Conservation (phyloP, 2,113 vertebrate genomes). For the Tor tambroides region DNA sequence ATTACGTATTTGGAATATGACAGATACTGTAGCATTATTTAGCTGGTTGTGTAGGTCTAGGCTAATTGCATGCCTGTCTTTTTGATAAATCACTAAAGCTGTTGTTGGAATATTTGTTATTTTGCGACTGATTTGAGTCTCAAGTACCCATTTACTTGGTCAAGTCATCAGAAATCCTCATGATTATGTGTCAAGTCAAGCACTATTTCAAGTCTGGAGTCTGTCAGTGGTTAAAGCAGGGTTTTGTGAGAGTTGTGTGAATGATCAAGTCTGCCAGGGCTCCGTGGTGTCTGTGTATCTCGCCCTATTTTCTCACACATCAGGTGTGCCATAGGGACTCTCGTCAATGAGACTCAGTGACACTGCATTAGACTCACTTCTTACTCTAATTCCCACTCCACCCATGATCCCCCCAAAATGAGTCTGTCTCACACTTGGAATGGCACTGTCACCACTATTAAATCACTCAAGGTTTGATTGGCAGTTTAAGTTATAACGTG, state of each 20-base stretch:
- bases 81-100: constrained; percentile 26
- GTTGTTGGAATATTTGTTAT: not conserved
- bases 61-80: constrained; percentile 24
- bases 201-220: not conserved
- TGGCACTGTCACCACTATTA: not conserved
- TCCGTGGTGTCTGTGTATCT: constrained; percentile 42
- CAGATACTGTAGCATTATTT: constrained; percentile 26
- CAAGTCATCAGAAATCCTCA: not conserved
- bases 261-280: constrained; percentile 43
- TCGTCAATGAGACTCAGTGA: constrained; percentile 56
- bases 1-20: constrained; percentile 13
- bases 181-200: not conserved
- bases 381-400: constrained; percentile 52
- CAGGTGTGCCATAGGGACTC: constrained; percentile 52
- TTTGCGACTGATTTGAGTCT: not conserved
- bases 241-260: constrained; percentile 49
- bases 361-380: constrained; percentile 59
- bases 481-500: not conserved
- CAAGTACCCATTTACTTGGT: not conserved
- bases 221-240: not conserved
- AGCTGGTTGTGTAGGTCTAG: constrained; percentile 3
- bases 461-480: constrained; percentile 42
- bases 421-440: constrained; percentile 53
- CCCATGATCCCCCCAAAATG: constrained; percentile 58
- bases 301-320: constrained; percentile 51